phyloP scores from a whole-genome alignment of 2,888 invertebrate genomes.

The Lingula anatina region DNA sequence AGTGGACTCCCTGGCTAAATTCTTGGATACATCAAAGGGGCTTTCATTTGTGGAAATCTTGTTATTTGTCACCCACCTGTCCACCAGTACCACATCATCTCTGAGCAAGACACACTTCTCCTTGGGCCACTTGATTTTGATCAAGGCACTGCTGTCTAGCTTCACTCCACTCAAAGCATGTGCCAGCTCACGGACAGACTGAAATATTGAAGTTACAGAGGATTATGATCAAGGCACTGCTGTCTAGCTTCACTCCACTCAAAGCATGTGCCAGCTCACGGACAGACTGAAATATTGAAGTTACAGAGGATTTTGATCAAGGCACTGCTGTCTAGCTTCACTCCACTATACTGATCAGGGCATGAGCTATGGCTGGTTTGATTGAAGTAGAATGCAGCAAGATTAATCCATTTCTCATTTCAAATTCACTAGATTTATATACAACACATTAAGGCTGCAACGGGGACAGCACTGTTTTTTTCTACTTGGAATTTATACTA shows the following conservation, averaged over 20 bases:
- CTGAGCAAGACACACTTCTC: conserved; percentile 86
- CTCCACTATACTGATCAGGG: conserved; percentile 76
- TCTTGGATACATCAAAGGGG: too few species aligned
- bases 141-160: conserved; percentile 70
- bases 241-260: conserved; percentile 76
- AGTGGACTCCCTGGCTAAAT: too few species aligned
- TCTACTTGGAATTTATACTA: too few species aligned
- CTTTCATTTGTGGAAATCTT: not conserved
- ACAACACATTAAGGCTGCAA: too few species aligned
- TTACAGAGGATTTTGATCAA: conserved; percentile 94
- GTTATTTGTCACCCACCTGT: conserved; percentile 56
- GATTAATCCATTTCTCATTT: too few species aligned
- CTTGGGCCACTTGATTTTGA: conserved; percentile 92
- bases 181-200: conserved; percentile 86
- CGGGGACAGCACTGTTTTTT: too few species aligned
- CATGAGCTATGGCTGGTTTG: too few species aligned
- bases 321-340: conserved; percentile 72
- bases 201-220: conserved; percentile 58
- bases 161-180: conserved; percentile 91
- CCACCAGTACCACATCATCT: conserved; percentile 97
- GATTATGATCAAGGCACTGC: conserved; percentile 79
- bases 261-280: conserved; percentile 91
- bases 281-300: conserved; percentile 64
- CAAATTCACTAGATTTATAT: too few species aligned
- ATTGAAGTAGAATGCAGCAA: too few species aligned